Percentiles rank a stretch among this genome's conserved stretches.
These are phyloP conservation scores for Luehdorfia chinensis DNA, from an alignment of 1,140 invertebrate species.

Conservation along the genomic window DNA sequence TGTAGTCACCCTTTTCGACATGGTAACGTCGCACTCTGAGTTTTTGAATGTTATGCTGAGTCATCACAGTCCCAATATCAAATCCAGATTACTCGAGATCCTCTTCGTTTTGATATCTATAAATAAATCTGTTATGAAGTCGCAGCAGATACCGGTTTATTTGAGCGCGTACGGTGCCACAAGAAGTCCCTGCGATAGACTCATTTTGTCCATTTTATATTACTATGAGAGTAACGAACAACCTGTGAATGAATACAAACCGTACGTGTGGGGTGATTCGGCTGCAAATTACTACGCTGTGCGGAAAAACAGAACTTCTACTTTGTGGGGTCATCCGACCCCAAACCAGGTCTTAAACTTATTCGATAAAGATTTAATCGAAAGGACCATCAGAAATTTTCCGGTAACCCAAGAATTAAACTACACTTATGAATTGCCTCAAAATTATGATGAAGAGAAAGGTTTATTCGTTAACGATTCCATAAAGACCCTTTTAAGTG, in stretches of 20 bases:
- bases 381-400: constrained; percentile 84
- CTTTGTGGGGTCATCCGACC: constrained; percentile 83
- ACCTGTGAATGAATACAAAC: constrained; percentile 82
- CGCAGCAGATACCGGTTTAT: constrained; percentile 82
- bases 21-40: constrained; percentile 86
- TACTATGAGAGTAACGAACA: constrained; percentile 80
- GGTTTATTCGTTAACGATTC: constrained; percentile 21
- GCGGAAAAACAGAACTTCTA: constrained; percentile 76
- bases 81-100: constrained; percentile 79
- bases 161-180: constrained; percentile 85
- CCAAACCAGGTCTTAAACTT: constrained; percentile 84
- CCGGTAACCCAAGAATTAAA: constrained; percentile 70
- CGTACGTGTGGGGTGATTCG: constrained; percentile 87
- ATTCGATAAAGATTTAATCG: constrained; percentile 80
- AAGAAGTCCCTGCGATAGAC: constrained; percentile 79
- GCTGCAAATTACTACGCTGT: constrained; percentile 87
- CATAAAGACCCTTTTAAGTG: constrained; percentile 32
- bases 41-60: constrained; percentile 82
- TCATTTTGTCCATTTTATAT: constrained; percentile 80
- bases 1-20: constrained; percentile 80
- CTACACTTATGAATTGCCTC: constrained; percentile 47
- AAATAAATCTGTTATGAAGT: constrained; percentile 79
- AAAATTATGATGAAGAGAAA: constrained; percentile 24
- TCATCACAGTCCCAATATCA: constrained; percentile 71
- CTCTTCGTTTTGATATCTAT: constrained; percentile 79